Evolutionary conservation across 92 coral and sea anemone species (phyloP).

Genomic region (Siderastrea siderea): DNA sequence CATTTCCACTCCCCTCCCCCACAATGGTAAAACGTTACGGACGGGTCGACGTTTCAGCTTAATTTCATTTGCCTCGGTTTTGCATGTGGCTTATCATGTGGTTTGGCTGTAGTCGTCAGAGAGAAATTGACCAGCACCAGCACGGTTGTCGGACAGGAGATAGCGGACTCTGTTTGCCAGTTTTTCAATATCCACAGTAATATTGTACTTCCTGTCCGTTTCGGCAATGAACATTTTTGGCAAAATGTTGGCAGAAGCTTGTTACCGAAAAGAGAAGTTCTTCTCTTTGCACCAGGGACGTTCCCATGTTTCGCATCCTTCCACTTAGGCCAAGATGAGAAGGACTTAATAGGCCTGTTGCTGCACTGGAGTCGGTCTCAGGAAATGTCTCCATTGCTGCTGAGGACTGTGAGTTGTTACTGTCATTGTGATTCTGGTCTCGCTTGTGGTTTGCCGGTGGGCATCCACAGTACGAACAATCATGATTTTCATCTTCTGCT

Average conservation of each 20-base stretch:
- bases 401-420: background rate
- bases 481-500: too few relatives aligned
- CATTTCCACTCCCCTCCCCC: background rate
- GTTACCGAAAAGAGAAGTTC: background rate
- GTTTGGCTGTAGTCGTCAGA: too few relatives aligned
- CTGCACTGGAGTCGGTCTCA: background rate
- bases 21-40: background rate
- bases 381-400: background rate
- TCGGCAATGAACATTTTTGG: background rate
- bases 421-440: too few relatives aligned
- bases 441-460: too few relatives aligned
- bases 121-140: background rate
- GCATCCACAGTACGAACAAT: too few relatives aligned
- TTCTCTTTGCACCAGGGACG: constrained; percentile 32
- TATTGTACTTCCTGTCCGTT: background rate
- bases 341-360: background rate
- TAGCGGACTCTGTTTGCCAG: background rate
- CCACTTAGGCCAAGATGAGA: background rate
- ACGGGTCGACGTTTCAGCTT: too few relatives aligned
- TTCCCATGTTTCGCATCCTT: constrained; percentile 17
- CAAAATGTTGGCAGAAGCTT: background rate
- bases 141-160: constrained; percentile 24
- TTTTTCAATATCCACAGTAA: background rate
- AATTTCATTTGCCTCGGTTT: too few relatives aligned
- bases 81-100: too few relatives aligned